These are phyloP conservation scores for Fringilla coelebs DNA, from an alignment of 2,797 vertebrate species.

Conservation along the genomic window DNA sequence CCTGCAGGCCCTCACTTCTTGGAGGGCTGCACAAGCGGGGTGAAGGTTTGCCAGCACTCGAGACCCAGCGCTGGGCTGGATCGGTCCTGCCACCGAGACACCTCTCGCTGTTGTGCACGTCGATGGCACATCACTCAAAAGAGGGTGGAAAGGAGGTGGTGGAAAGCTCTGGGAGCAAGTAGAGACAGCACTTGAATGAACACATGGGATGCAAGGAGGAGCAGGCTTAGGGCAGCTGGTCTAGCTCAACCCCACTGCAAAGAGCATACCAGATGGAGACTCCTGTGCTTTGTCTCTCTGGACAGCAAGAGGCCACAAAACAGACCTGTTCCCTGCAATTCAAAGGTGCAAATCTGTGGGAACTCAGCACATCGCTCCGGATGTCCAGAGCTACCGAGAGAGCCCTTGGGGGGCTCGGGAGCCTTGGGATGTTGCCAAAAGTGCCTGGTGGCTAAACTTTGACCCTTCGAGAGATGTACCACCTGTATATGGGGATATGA, in stretches of 20 bases:
- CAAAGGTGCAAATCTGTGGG: neutral
- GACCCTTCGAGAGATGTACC: too few relatives aligned
- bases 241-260: neutral
- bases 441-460: too few relatives aligned
- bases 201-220: neutral
- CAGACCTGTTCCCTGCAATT: neutral
- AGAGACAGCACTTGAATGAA: neutral
- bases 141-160: neutral
- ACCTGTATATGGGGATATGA: too few relatives aligned
- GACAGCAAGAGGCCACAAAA: neutral
- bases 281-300: neutral
- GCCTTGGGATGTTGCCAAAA: too few relatives aligned
- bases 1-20: neutral
- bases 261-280: neutral
- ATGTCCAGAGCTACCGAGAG: too few relatives aligned
- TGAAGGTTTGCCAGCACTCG: neutral
- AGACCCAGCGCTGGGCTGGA: neutral
- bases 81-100: rapidly evolving
- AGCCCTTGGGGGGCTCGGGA: too few relatives aligned
- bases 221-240: neutral
- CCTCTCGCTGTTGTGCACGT: neutral
- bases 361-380: too few relatives aligned
- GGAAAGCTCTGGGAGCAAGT: neutral
- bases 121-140: neutral
- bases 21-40: neutral